Percentiles rank a stretch among this genome's conserved stretches.
phyloP scores from a whole-genome alignment of 2,797 vertebrate genomes.

The Austrolebias charrua region DNA sequence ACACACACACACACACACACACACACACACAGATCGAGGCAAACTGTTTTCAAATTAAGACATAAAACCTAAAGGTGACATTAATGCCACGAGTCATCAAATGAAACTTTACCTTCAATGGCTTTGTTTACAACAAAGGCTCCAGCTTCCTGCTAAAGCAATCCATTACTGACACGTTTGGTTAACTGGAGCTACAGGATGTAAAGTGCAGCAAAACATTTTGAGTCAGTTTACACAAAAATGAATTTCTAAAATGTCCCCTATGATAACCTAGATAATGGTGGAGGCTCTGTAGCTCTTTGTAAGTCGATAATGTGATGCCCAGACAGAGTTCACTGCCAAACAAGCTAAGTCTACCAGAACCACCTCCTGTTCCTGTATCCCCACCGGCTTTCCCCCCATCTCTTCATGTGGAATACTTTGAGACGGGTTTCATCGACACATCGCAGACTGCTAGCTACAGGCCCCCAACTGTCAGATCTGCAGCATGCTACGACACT shows the following conservation, averaged over 20 bases:
- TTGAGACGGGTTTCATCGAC: slow-evolving; percentile 31
- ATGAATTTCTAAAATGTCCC: slow-evolving; percentile 1
- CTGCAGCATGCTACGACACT: slow-evolving; percentile 64
- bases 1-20: too few species aligned
- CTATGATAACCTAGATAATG: background rate
- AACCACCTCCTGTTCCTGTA: slow-evolving; percentile 32
- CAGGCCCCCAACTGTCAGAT: slow-evolving; percentile 59
- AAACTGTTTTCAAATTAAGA: slow-evolving; percentile 5
- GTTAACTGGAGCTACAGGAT: background rate
- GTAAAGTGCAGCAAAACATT: background rate
- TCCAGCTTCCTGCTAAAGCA: background rate
- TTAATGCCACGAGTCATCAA: slow-evolving; percentile 1
- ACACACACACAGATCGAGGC: background rate
- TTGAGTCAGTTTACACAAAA: background rate
- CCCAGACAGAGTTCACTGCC: slow-evolving; percentile 30
- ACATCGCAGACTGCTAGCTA: slow-evolving; percentile 30
- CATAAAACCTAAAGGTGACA: slow-evolving; percentile 7
- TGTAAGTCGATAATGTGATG: slow-evolving; percentile 35
- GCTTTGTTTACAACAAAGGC: background rate
- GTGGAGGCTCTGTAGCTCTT: slow-evolving; percentile 8
- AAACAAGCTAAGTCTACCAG: slow-evolving; percentile 22
- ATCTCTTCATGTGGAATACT: slow-evolving; percentile 20
- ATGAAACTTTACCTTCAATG: background rate
- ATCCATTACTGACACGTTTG: background rate
- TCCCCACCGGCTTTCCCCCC: slow-evolving; percentile 15